Percentiles rank a stretch among this genome's conserved stretches.
Evolutionary conservation across 2,888 invertebrate species (phyloP).

Genomic region (Choreutis nemorana): DNA sequence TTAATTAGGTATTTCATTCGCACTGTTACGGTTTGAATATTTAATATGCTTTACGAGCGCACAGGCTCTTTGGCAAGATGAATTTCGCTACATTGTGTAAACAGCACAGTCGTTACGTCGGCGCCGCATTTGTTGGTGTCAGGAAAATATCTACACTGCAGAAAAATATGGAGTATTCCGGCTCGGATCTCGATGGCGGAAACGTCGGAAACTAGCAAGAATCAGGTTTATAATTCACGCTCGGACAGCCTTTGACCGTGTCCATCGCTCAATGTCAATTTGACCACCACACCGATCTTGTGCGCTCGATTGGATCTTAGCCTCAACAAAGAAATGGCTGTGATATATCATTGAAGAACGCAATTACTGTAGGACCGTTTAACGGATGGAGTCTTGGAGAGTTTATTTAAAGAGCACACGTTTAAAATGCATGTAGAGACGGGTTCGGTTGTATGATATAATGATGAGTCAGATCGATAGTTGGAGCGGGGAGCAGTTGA

Average conservation of each 20-base stretch:
- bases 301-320: constrained; percentile 28
- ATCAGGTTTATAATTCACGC: constrained; percentile 35
- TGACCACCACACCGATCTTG: constrained; percentile 31
- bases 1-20: no score
- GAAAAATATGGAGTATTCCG: no score
- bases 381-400: constrained; percentile 21
- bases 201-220: constrained; percentile 31
- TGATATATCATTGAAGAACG: constrained; percentile 50
- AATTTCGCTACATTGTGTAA: constrained; percentile 9
- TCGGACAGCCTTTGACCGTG: constrained; percentile 26
- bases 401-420: no score
- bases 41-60: constrained; percentile 8
- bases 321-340: constrained; percentile 40
- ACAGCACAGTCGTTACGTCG: constrained; percentile 9
- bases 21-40: no score
- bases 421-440: no score
- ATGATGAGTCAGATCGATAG: no score
- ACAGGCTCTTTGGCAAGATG: constrained; percentile 10
- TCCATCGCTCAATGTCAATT: constrained; percentile 49
- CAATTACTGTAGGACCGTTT: constrained; percentile 44
- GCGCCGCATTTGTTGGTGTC: background rate
- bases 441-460: no score
- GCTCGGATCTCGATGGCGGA: constrained; percentile 20
- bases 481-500: constrained; percentile 7
- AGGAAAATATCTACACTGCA: background rate